A percentile compares a stretch with the other conserved stretches of the same genome.
Evolutionary conservation across 2,888 invertebrate genomes (phyloP).

Genomic region (Colostygia pectinataria): DNA sequence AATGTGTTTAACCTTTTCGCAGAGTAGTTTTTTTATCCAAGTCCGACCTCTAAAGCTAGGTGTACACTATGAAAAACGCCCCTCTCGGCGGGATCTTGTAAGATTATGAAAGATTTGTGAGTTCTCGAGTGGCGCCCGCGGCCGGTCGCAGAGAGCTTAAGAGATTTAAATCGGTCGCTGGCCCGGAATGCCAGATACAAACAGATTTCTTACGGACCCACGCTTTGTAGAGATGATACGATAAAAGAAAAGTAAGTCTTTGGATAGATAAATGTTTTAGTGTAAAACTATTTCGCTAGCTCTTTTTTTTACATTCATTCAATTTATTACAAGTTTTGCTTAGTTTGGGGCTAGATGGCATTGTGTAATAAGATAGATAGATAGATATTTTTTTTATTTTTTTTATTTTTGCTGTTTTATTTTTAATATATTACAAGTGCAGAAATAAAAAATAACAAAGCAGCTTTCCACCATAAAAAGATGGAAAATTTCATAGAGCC

Average conservation of each 20-base stretch:
- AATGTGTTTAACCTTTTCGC: conserved; percentile 38
- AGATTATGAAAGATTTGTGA: conserved; percentile 84
- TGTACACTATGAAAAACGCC: conserved; percentile 74
- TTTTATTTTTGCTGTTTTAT: too few relatives aligned
- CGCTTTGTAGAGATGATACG: conserved; percentile 57
- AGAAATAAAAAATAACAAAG: too few relatives aligned
- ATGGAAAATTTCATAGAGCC: conserved; percentile 11
- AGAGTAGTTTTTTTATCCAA: conserved; percentile 44
- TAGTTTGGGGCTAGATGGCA: too few relatives aligned
- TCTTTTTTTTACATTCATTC: neutral
- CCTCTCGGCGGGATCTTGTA: conserved; percentile 68
- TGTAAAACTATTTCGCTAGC: neutral
- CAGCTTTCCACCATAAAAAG: neutral
- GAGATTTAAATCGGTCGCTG: conserved; percentile 81
- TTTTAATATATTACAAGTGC: too few relatives aligned
- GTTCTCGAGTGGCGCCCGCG: conserved; percentile 70
- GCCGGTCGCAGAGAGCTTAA: conserved; percentile 76
- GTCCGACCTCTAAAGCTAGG: conserved; percentile 48
- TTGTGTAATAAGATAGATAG: too few relatives aligned
- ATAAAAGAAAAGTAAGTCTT: conserved; percentile 31
- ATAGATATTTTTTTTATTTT: too few relatives aligned
- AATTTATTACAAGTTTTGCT: too few relatives aligned
- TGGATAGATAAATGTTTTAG: conserved; percentile 27
- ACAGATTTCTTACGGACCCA: conserved; percentile 73
- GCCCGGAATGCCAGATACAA: conserved; percentile 80